phyloP scores from a whole-genome alignment of 2,888 invertebrate genomes.

The Agrilus mali region DNA sequence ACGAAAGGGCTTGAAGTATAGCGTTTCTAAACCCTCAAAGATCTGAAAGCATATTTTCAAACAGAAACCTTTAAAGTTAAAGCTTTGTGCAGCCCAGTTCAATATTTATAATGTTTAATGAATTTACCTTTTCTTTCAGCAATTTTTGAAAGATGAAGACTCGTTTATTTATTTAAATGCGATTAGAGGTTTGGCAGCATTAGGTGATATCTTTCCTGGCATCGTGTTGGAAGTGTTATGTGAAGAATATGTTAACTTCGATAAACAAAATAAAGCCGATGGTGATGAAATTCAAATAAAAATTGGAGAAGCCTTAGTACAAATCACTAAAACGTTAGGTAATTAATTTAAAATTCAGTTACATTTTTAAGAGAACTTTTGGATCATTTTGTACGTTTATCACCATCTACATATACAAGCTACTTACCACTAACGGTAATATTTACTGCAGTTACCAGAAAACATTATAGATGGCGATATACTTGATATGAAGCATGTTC shows the following conservation, averaged over 20 bases:
- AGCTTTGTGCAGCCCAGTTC: no score
- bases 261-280: conserved; percentile 29
- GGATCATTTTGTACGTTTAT: neutral
- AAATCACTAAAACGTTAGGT: conserved; percentile 60
- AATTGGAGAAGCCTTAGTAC: conserved; percentile 68
- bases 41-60: no score
- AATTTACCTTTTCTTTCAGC: conserved; percentile 35
- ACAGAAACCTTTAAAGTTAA: no score
- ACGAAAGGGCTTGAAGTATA: no score
- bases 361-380: conserved; percentile 12
- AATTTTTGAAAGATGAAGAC: conserved; percentile 63
- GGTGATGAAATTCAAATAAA: conserved; percentile 54
- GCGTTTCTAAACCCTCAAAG: no score
- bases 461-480: no score
- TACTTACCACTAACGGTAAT: no score
- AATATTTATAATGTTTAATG: conserved; percentile 2
- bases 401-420: no score
- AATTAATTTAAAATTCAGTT: conserved; percentile 12
- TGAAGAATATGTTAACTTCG: conserved; percentile 44
- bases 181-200: conserved; percentile 59
- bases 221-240: conserved; percentile 54
- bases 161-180: conserved; percentile 73
- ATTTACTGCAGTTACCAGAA: no score
- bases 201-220: conserved; percentile 54
- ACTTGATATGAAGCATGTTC: no score